Evolutionary conservation across 2,888 invertebrate species (phyloP), one percentile per base, ranked within the genome.

Genomic region (Netelia virgata): DNA sequence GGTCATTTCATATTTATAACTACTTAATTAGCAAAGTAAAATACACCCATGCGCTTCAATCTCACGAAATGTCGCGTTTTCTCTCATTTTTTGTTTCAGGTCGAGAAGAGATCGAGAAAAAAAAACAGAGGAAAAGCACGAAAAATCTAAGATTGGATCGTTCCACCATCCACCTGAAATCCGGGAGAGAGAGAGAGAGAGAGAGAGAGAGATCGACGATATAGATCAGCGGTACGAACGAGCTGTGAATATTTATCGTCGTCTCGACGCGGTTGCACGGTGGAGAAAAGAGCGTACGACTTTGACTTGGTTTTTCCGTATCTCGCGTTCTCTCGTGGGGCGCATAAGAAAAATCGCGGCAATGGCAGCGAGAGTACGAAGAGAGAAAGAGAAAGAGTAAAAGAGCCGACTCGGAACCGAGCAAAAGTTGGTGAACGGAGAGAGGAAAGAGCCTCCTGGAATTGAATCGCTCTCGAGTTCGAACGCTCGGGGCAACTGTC

Each of bases 401-500:
- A 36, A 64, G 20, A 11, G 61, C 28, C 73, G 43, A 81, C 72
- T 55, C 50, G 73, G 55, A 77, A 43, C 80, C 74, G 73, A 84
- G 81, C 74, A 36, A 83, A 81, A 83, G 81, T 84, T 83, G 84
- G 83, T 64, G 82, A 82, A 84, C 79, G 82, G 76, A 47, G 76
- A 47, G 82, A 72, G 73, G 79, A 77, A 28, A 28, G 78, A 78
- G 70, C 70, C 78, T 70, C 81, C 68, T 69, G 81, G 87, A 91
- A 90, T 88, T 88, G 91, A 91, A 91, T 91, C 88, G 90, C 87
- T 85, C 84, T 87, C 77, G 85, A 87, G 88, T 88, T 90, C 76
- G 88, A 87, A 83, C 87, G 61, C 88, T 86, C 73, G 75, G 73
- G 88, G 90, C 90, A 86, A 88, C 90, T 90, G 90, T 89, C 91